phyloP scores from a whole-genome alignment of 1,140 invertebrate species.

The Meloidogyne floridensis region DNA sequence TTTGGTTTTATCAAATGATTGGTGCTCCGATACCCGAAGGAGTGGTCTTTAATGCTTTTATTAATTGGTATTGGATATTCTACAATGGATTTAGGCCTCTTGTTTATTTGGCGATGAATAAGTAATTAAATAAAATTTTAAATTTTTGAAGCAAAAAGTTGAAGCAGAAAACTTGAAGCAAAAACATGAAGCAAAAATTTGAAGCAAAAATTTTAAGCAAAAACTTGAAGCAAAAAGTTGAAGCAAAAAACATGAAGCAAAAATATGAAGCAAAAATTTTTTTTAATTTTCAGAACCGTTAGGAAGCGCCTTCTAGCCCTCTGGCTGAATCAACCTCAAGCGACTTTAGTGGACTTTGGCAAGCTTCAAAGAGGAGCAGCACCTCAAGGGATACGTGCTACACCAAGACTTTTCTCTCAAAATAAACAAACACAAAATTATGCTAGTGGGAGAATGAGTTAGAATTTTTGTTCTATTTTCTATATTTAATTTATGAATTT shows the following conservation, averaged over 20 bases:
- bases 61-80: constrained; percentile 22
- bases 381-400: neutral
- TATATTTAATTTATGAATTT: no score
- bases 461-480: no score
- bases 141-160: neutral
- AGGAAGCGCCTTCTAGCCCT: neutral
- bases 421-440: neutral
- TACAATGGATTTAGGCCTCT: constrained; percentile 9
- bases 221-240: neutral
- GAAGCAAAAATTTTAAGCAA: neutral
- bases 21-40: neutral
- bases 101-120: constrained; percentile 15
- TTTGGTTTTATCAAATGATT: constrained; percentile 26
- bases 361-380: neutral
- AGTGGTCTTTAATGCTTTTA: neutral
- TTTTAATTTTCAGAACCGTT: neutral
- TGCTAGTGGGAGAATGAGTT: neutral
- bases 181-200: neutral
- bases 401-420: neutral
- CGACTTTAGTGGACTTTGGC: neutral
- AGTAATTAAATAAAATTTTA: neutral
- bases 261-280: neutral
- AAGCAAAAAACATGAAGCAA: neutral
- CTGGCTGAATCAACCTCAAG: neutral
- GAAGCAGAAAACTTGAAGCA: neutral